Base-by-base conservation (phyloP, 2,113 vertebrate species). In the Seriola rivoliana region DNA sequence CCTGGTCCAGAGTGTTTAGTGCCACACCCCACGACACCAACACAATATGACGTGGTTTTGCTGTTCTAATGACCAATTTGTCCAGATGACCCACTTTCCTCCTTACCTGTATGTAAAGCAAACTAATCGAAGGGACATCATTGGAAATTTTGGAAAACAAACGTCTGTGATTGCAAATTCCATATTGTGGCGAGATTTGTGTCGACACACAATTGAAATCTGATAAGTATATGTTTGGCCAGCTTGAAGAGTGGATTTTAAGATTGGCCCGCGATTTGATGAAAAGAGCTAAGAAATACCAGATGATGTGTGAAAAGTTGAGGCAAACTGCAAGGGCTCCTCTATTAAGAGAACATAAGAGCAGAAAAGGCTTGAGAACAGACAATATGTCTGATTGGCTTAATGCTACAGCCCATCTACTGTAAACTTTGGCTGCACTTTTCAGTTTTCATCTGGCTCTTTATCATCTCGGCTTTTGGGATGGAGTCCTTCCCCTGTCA, bases 401-500 rank as follows among this genome's bases (percentile, higher is more conserved):
- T 48, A 48, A 69, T 21, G 16, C 32, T 78, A 34, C 16, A 23
- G 34, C 40, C 13, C 36, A 69, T 55, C 36, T 42, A 38, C 21
- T 65, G 21, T 67, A 82, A 85, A 85, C 52, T 76, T 71, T 79
- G 44, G 16, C 75, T 82, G 74, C 71, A 76, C 80, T 80, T 78
- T 75, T 68, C 40, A 78, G 11, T 68, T 88, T 71, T 73, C 44
- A 72, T 81, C 74, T 60, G 52, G 19, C 17, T 69, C 75, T 81
- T 80, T 80, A 84, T 89, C 60, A 71, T 83, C 73, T 32, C 1
- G 2, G 60, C 38, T 89, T 74, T 77, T 69, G 58, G 80, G 46
- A 89, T 77, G 19, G 32, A 74, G 69, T 79, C 17, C 50, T 77
- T 75, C 71, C 25, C 50, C 57, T 85, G 79, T 88, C 73, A 93